These are phyloP conservation scores for Rhea pennata DNA, from an alignment of 2,113 vertebrate species.

Conservation along the genomic window DNA sequence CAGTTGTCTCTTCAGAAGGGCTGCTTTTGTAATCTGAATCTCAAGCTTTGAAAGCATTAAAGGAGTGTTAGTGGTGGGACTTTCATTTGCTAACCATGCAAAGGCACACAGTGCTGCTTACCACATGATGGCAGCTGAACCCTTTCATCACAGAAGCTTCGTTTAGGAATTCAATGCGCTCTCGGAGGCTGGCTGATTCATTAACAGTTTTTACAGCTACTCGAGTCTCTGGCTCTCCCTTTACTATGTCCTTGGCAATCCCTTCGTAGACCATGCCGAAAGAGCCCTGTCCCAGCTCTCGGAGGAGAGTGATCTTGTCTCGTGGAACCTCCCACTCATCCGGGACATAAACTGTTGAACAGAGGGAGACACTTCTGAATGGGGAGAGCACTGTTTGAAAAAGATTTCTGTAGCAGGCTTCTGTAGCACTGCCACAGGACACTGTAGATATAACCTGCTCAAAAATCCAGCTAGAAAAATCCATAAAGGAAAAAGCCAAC, in stretches of 20 bases:
- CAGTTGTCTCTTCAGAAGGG: background rate
- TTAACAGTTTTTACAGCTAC: constrained; percentile 98
- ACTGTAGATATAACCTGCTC: rapidly evolving
- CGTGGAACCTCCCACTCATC: constrained; percentile 96
- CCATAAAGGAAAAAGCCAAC: background rate
- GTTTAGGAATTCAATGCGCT: constrained; percentile 97
- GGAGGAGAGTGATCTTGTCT: constrained; percentile 90
- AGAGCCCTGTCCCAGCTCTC: constrained; percentile 95
- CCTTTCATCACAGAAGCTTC: constrained; percentile 99
- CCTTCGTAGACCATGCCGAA: constrained; percentile 99
- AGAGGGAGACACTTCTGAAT: background rate
- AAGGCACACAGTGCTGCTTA: constrained; percentile 55
- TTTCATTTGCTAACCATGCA: background rate
- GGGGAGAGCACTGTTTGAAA: background rate
- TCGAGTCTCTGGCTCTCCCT: constrained; percentile 88
- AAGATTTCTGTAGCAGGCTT: background rate
- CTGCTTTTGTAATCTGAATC: background rate
- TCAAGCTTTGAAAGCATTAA: background rate
- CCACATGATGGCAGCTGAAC: constrained; percentile 98
- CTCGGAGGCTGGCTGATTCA: constrained; percentile 91
- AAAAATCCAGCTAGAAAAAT: background rate
- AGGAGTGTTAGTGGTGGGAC: background rate
- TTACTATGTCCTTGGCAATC: constrained; percentile 90
- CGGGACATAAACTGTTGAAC: constrained; percentile 87
- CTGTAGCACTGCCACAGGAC: background rate